Base-by-base conservation (phyloP, 2,888 invertebrate genomes). In the Heteromyza rotundicornis region DNA sequence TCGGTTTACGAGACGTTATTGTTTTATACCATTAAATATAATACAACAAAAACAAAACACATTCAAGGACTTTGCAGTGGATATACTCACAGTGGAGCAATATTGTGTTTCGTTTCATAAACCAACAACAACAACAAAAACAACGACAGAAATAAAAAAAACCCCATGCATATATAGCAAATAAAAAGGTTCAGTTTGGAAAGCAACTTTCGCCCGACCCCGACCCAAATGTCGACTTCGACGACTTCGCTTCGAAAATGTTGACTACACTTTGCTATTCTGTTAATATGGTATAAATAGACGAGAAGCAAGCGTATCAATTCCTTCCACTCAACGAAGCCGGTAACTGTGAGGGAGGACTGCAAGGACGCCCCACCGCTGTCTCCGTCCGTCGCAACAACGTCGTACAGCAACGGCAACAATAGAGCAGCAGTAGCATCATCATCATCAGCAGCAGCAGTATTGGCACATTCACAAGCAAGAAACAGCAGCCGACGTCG, bases 281-380 rank as follows among this genome's bases (percentile, higher is more conserved):
- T 47, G 17, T 47, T 47, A 47, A 47, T 47, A 47, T 47, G 47
- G 17, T 20, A 47, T 47, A 47, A 47, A 47, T 47, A 19, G 40
- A 40, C 3, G 12, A 7, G 16, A 10, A 20, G 3, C 47, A 47
- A 19, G 12, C 40, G 16, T 40, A 20, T 20, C 47, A 47, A 19
- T 47, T 47, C 47, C 47, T 20, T 47, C 47, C 47, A 47, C 59
- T 63, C 59, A 68, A 62, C 51, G 65, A 22, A 53, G 57, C 59
- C 54, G 63, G 54, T 66, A 56, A 59, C 57, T 61, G 36, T 56
- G 57, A 50, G 16, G 47, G 40, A 24, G n/a, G n/a, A n/a, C n/a
- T 19, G 51, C 24, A 32, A 54, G 19, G 12, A 59, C 49, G 55
- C n/a, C 27, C 61, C 17, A 14, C 24, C 56, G 49, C n/a, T 23